Conservation (phyloP, 2,113 vertebrate species). For the Leucosticte australis region DNA sequence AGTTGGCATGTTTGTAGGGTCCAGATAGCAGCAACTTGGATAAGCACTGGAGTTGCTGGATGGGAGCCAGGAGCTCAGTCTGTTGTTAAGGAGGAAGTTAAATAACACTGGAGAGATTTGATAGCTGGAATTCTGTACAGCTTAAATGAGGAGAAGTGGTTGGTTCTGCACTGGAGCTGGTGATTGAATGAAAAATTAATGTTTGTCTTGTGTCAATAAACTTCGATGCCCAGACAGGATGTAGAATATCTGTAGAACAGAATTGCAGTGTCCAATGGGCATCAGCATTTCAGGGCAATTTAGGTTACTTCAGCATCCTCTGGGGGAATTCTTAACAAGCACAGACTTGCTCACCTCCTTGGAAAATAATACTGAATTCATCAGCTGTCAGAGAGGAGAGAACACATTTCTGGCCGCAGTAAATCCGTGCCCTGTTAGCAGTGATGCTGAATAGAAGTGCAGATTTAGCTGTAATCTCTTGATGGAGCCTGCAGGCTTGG, state of each 20-base stretch:
- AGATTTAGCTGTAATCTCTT: neutral
- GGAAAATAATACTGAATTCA: neutral
- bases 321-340: neutral
- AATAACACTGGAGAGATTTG: neutral
- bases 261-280: neutral
- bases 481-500: neutral
- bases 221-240: neutral
- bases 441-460: neutral
- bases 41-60: slow-evolving; percentile 38
- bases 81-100: slow-evolving; percentile 61
- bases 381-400: neutral
- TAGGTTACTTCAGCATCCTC: slow-evolving; percentile 9
- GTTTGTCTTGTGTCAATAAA: slow-evolving; percentile 12
- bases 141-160: neutral
- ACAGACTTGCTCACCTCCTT: neutral
- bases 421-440: neutral
- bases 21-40: slow-evolving; percentile 54
- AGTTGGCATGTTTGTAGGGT: slow-evolving; percentile 11
- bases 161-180: neutral
- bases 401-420: neutral
- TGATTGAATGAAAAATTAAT: slow-evolving; percentile 15
- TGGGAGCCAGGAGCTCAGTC: slow-evolving; percentile 30
- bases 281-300: neutral
- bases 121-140: neutral
- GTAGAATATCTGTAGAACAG: neutral